phyloP scores from a whole-genome alignment of 2,888 invertebrate species.

The Lycocerus yunnanus region DNA sequence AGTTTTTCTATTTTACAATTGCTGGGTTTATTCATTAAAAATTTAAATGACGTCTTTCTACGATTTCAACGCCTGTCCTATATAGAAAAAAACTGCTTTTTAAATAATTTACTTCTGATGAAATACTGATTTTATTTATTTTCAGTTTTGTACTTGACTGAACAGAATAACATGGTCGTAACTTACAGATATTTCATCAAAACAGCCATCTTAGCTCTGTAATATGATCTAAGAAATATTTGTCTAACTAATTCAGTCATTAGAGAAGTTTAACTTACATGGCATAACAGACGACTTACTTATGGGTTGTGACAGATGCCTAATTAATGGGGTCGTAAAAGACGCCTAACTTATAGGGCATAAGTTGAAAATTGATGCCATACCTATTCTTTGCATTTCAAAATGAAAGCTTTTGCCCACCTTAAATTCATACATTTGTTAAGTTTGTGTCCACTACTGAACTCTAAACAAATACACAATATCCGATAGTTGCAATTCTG shows the following conservation, averaged over 20 bases:
- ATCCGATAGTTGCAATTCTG: too few relatives aligned
- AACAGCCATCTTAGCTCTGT: neutral
- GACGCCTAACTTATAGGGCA: neutral
- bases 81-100: too few relatives aligned
- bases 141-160: neutral
- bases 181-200: neutral
- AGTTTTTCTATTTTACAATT: neutral
- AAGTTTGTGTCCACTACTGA: neutral
- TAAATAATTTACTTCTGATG: too few relatives aligned
- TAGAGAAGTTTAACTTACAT: neutral
- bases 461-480: too few relatives aligned
- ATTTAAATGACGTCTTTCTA: neutral
- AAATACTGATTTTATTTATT: too few relatives aligned
- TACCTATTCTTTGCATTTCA: neutral
- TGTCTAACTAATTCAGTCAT: neutral
- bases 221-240: neutral
- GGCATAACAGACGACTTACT: neutral
- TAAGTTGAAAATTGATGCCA: neutral
- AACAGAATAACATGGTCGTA: neutral
- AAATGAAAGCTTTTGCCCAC: neutral
- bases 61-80: neutral
- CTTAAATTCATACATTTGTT: neutral
- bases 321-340: neutral
- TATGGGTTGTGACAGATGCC: neutral
- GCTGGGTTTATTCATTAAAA: neutral